Evolutionary conservation across 64 coral and sea anemone species (phyloP), one percentile per base, ranked within the genome.

Genomic region (Exaiptasia diaphana): DNA sequence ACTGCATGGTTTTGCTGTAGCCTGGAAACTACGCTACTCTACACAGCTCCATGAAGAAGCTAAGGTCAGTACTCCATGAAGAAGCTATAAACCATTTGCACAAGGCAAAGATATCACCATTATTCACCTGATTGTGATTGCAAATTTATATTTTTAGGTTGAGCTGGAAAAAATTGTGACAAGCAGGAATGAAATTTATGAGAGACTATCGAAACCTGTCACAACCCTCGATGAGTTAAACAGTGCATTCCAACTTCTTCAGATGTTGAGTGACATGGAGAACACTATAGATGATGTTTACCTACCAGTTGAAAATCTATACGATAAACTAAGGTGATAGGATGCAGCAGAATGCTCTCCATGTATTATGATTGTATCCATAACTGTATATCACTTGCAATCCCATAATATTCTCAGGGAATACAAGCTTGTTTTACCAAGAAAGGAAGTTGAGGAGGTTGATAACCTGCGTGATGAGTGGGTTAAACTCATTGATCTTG

Each of bases 21-120:
- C 95, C 4, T 99, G 95, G 95, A 99, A 99, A 68, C 89, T 83
- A 4, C 80, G 90, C 41, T 99, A 99, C 76, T 99, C 95, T 3
- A 89, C 95, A 41, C 89, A 99, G 39, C 67, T 99, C 14, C 90
- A 99, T 15, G 95, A 99, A 17, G 89, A 92, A 82, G 95, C 95
- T 10, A 99, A 99, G 85, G 95, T 99, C 60, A 29, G 31, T 65
- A 5, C 18, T 3, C 6, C 20, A 6, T 1, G 41, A 3, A 14
- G 38, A 28, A 0, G 0, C 50, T 0, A 48, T 13, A 32, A 26
- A 6, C 38, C 24, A 2, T 20, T 21, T 20, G 36, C n/a, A 34
- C 18, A 11, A 11, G 32, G 6, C 67, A 10, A 5, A 4, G 21
- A 4, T 40, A 41, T 12, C 18, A 14, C 32, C 18, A 65, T 12